Base-by-base conservation (phyloP, 2,888 invertebrate genomes). In the Parasteatoda lunata region DNA sequence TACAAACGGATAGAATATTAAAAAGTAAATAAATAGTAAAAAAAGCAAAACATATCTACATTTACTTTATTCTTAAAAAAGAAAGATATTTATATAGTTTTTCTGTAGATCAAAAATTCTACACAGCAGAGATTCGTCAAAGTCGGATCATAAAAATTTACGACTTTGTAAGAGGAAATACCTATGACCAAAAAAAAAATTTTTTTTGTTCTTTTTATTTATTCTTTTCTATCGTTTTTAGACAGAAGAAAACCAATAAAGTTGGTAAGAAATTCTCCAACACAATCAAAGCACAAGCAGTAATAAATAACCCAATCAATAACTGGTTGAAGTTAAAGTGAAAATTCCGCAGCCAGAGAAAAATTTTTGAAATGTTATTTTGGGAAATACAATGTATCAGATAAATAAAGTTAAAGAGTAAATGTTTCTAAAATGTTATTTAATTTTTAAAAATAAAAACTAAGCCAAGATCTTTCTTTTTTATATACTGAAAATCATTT, bases 81-180 rank as follows among this genome's bases (percentile, higher is more conserved):
- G 59, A 59, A 59, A 9, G 59, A n/a, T n/a, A 9, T 59, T 59
- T 9, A 59, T 59, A 59, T 13, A 9, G 59, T 59, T 70, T 78
- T 47, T 70, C 48, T 51, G 70, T 70, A 70, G 51, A n/a, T 59
- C n/a, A 52, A 59, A 6, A 66, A 77, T 66, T 68, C 78, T 68
- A 72, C 72, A 52, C 11, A 49, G 8, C 15, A 80, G 64, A 59
- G n/a, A 65, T 79, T 79, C 79, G 51, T 64, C 71, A 64, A 70
- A 78, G 70, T 49, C 64, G 30, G 64, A 54, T 47, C 66, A 73
- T 80, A 80, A 80, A 80, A 72, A 80, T 80, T 80, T 80, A 80
- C 73, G 80, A 80, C 80, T 15, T 47, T 48, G 54, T 51, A 78
- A 54, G 59, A 59, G 48, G 15, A 65, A 76, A 68, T 51, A 59